phyloP scores from a whole-genome alignment of 2,113 vertebrate genomes.

The Onychostruthus taczanowskii region DNA sequence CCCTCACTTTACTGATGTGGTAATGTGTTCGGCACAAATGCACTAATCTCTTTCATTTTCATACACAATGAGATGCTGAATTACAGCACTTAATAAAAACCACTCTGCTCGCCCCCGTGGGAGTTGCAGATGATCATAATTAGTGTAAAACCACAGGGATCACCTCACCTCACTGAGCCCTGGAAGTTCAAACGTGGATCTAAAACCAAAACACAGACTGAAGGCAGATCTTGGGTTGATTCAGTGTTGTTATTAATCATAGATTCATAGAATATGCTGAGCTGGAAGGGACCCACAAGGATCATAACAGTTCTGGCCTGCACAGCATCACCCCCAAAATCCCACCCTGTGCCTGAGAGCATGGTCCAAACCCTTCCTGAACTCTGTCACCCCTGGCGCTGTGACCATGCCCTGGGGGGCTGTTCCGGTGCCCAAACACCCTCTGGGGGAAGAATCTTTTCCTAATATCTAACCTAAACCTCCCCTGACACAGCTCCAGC shows the following conservation, averaged over 20 bases:
- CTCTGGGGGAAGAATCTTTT: not conserved
- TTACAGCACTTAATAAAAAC: not conserved
- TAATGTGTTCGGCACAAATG: not conserved
- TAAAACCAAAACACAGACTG: not conserved
- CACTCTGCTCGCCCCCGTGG: not conserved
- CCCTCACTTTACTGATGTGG: not conserved
- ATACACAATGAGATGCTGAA: not conserved
- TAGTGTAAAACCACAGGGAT: not conserved
- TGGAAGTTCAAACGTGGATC: not conserved
- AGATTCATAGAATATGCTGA: not conserved
- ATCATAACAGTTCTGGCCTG: not conserved
- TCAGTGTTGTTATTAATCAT: not conserved
- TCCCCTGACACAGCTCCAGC: not conserved
- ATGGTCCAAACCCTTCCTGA: not conserved
- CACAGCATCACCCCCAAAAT: not conserved
- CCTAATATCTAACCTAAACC: not conserved
- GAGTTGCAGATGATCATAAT: not conserved
- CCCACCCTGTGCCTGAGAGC: not conserved
- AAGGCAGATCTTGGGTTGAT: not conserved
- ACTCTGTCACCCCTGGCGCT: fast-evolving
- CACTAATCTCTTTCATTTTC: constrained; percentile 7
- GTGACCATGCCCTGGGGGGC: not conserved
- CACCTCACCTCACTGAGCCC: not conserved
- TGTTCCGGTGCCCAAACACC: not conserved
- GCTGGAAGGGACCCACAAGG: not conserved